phyloP scores from a whole-genome alignment of 2,888 invertebrate species.

The Tetheella fluctuosa region DNA sequence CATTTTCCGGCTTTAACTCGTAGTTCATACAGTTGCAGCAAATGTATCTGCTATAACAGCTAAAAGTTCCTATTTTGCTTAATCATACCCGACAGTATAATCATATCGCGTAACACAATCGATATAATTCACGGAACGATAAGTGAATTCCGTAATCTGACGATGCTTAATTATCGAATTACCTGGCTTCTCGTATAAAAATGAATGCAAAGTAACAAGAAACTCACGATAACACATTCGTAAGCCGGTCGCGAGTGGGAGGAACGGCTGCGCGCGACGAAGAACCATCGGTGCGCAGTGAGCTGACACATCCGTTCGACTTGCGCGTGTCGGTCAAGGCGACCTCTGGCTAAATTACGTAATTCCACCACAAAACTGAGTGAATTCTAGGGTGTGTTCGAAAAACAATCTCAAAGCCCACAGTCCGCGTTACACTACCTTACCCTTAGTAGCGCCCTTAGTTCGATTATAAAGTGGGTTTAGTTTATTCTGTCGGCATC shows the following conservation, averaged over 20 bases:
- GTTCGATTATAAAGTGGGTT: slow-evolving; percentile 42
- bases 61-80: slow-evolving; percentile 4
- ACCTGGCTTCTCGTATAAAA: slow-evolving; percentile 59
- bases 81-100: slow-evolving; percentile 9
- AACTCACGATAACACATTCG: slow-evolving; percentile 75
- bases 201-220: slow-evolving; percentile 79
- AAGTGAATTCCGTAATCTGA: slow-evolving; percentile 70
- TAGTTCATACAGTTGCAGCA: slow-evolving; percentile 15
- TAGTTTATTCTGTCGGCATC: slow-evolving; percentile 49
- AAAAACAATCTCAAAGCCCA: slow-evolving; percentile 59
- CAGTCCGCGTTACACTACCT: slow-evolving; percentile 62
- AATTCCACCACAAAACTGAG: slow-evolving; percentile 74
- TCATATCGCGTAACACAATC: slow-evolving; percentile 47
- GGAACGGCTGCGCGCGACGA: slow-evolving; percentile 73
- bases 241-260: slow-evolving; percentile 72
- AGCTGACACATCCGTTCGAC: slow-evolving; percentile 80
- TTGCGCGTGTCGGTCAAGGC: slow-evolving; percentile 81
- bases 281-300: slow-evolving; percentile 78
- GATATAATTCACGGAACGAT: slow-evolving; percentile 62
- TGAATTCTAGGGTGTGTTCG: slow-evolving; percentile 78
- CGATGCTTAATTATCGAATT: slow-evolving; percentile 62
- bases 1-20: slow-evolving; percentile 24
- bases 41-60: not conserved
- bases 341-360: slow-evolving; percentile 82
- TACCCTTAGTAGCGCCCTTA: slow-evolving; percentile 52